Evolutionary conservation across 2,797 vertebrate genomes (phyloP).

Genomic region (Oryzias sinensis): DNA sequence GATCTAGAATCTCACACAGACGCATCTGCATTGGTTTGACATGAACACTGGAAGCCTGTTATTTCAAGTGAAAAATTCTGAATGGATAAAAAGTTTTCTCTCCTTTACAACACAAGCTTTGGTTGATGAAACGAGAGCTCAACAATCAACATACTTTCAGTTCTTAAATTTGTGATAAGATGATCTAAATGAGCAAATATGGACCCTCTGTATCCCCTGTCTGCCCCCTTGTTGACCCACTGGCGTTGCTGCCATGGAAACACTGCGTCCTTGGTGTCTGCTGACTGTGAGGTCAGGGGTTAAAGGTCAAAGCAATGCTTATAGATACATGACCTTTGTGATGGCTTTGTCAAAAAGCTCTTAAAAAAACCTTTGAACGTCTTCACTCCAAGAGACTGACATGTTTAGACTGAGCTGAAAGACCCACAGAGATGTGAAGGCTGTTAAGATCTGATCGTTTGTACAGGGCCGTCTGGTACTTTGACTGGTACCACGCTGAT

Average conservation of each 20-base stretch:
- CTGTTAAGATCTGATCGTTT: neutral
- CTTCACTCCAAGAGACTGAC: conserved; percentile 25
- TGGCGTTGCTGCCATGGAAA: conserved; percentile 46
- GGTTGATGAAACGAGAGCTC: neutral
- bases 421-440: neutral
- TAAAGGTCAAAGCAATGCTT: conserved; percentile 66
- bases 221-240: conserved; percentile 64
- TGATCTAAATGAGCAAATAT: neutral
- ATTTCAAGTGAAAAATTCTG: conserved; percentile 20
- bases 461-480: neutral
- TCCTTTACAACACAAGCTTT: conserved; percentile 3
- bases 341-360: conserved; percentile 43
- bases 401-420: neutral
- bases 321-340: conserved; percentile 53
- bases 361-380: conserved; percentile 37
- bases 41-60: neutral
- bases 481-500: conserved; percentile 20
- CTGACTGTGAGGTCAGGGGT: conserved; percentile 57
- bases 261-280: conserved; percentile 31
- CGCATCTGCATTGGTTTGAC: conserved; percentile 54
- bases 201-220: neutral
- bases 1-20: conserved; percentile 39
- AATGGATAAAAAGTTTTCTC: conserved; percentile 9
- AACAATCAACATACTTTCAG: no score
- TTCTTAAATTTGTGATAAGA: no score